A percentile compares a stretch with the other conserved stretches of the same genome.
Conservation (phyloP, 2,113 vertebrate species). For the Nerophis lumbriciformis region DNA sequence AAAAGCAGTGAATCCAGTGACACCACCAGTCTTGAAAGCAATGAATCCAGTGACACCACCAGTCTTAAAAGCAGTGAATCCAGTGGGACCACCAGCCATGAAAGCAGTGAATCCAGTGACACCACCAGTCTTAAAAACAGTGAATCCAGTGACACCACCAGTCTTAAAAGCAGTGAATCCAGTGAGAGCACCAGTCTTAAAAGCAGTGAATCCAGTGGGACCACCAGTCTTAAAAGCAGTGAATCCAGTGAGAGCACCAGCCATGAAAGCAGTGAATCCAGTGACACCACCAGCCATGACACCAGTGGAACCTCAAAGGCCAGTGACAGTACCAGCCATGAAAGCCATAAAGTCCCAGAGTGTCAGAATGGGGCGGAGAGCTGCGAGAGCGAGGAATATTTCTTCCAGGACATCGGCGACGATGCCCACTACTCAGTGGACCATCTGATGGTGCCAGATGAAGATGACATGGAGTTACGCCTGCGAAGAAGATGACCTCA, state of each 20-base stretch:
- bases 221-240: slow-evolving; percentile 13
- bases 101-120: background rate
- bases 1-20: background rate
- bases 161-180: background rate
- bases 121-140: background rate
- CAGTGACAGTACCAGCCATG: slow-evolving; percentile 40
- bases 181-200: background rate
- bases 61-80: background rate
- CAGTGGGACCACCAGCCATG: background rate
- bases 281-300: slow-evolving; percentile 38
- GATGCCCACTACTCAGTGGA: slow-evolving; percentile 50
- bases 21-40: background rate
- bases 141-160: background rate
- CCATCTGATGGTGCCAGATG: slow-evolving; percentile 53
- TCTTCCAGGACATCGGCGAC: slow-evolving; percentile 60
- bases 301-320: slow-evolving; percentile 22
- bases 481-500: slow-evolving; percentile 53
- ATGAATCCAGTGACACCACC: background rate
- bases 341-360: slow-evolving; percentile 22
- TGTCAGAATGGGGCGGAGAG: slow-evolving; percentile 51
- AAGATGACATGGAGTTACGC: slow-evolving; percentile 49
- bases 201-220: background rate
- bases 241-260: slow-evolving; percentile 29
- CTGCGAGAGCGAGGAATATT: slow-evolving; percentile 64
- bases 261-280: slow-evolving; percentile 19